Percentiles rank a stretch among this genome's conserved stretches.
phyloP scores from a whole-genome alignment of 2,888 invertebrate genomes.

The Pristionchus japonicus region DNA sequence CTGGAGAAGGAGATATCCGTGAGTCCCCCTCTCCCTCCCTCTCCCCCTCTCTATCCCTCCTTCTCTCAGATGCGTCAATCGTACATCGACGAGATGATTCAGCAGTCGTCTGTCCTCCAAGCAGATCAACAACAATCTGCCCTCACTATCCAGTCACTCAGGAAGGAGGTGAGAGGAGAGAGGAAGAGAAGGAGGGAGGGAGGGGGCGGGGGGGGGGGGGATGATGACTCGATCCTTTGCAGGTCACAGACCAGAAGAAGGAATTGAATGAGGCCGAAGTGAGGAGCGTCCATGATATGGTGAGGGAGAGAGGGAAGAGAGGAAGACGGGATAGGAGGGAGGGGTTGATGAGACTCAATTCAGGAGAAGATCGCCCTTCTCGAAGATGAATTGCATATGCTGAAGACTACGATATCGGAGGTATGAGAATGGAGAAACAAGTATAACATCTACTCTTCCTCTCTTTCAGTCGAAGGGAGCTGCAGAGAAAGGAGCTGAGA shows the following conservation, averaged over 20 bases:
- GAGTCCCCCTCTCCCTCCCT: background rate
- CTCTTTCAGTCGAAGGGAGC: no score
- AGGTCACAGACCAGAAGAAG: conserved; percentile 7
- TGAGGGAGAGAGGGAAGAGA: background rate
- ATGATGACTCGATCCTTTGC: background rate
- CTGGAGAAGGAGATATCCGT: conserved; percentile 46
- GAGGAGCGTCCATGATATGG: background rate
- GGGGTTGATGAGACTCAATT: background rate
- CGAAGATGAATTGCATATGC: background rate
- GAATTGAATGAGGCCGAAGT: conserved; percentile 18
- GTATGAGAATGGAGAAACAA: background rate
- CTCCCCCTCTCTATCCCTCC: background rate
- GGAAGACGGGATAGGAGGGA: background rate
- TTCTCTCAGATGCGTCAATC: conserved; percentile 48
- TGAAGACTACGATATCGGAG: conserved; percentile 9
- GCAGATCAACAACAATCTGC: conserved; percentile 48
- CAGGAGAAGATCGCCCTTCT: background rate
- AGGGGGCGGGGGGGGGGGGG: no score
- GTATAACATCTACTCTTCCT: no score
- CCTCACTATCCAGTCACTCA: conserved; percentile 22
- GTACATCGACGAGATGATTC: conserved; percentile 62
- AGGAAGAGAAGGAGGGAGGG: no score
- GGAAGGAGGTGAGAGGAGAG: conserved; percentile 26
- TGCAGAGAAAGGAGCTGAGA: background rate
- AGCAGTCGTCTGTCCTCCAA: conserved; percentile 60